Percentiles rank a stretch among this genome's conserved stretches.
Conservation (phyloP, 2,888 invertebrate genomes). For the Periphyllus acericola region DNA sequence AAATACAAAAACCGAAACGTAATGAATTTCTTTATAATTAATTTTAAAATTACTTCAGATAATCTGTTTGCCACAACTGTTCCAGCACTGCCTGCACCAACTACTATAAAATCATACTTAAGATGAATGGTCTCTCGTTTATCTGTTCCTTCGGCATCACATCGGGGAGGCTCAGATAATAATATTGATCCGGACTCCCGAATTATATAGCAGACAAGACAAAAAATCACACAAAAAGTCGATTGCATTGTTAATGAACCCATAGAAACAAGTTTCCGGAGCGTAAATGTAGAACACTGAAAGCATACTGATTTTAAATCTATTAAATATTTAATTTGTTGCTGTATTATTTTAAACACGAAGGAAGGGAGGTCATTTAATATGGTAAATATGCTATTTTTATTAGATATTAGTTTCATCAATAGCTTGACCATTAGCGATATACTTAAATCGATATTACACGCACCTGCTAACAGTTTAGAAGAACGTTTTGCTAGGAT, state of each 20-base stretch:
- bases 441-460: too few species aligned
- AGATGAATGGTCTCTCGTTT: not conserved
- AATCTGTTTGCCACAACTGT: conserved; percentile 39
- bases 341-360: not conserved
- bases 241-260: conserved; percentile 12
- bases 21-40: too few species aligned
- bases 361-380: not conserved
- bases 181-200: not conserved
- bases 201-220: not conserved
- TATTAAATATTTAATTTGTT: not conserved
- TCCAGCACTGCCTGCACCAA: conserved; percentile 53
- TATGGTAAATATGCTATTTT: not conserved
- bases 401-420: not conserved
- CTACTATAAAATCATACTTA: conserved; percentile 42
- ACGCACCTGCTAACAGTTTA: too few species aligned
- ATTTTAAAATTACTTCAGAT: conserved; percentile 36
- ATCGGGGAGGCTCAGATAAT: not conserved
- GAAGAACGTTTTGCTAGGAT: too few species aligned
- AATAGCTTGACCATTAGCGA: not conserved
- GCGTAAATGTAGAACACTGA: not conserved
- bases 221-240: conserved; percentile 8
- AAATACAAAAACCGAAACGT: too few species aligned
- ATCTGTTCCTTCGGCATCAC: not conserved
- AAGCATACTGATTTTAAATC: conserved; percentile 20
- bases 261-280: not conserved